phyloP scores from a whole-genome alignment of 1,140 invertebrate species.

The Ptiloglossa arizonensis region DNA sequence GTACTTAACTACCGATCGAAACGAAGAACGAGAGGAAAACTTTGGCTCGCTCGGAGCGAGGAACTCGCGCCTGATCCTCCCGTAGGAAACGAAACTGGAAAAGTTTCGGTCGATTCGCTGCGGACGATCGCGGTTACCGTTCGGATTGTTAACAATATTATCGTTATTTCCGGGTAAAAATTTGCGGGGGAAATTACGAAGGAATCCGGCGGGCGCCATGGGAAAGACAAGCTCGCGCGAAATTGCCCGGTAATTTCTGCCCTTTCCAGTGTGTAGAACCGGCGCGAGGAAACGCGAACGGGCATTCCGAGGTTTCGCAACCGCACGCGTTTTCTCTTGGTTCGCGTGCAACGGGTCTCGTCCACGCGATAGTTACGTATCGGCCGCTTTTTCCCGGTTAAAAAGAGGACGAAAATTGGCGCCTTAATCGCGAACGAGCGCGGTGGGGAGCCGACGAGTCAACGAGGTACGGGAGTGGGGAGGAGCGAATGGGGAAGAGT shows the following conservation, averaged over 20 bases:
- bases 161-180: constrained; percentile 14
- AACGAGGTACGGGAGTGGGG: no score
- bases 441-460: no score
- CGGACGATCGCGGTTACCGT: not conserved
- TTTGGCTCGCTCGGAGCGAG: no score
- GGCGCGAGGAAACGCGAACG: constrained; percentile 10
- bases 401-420: not conserved
- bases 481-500: no score
- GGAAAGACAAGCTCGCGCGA: constrained; percentile 46
- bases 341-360: not conserved
- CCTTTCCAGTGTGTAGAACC: constrained; percentile 18
- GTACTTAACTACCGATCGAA: no score
- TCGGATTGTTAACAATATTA: constrained; percentile 6
- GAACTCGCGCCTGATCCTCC: no score
- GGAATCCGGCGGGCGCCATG: constrained; percentile 42
- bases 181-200: constrained; percentile 30
- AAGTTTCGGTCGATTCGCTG: no score
- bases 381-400: not conserved
- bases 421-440: not conserved
- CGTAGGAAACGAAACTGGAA: no score
- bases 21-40: no score
- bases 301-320: constrained; percentile 15
- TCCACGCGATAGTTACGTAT: not conserved
- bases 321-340: constrained; percentile 18
- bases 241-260: constrained; percentile 48